Evolutionary conservation across 2,888 invertebrate genomes (phyloP).

Genomic region (Acrobasis consociella): DNA sequence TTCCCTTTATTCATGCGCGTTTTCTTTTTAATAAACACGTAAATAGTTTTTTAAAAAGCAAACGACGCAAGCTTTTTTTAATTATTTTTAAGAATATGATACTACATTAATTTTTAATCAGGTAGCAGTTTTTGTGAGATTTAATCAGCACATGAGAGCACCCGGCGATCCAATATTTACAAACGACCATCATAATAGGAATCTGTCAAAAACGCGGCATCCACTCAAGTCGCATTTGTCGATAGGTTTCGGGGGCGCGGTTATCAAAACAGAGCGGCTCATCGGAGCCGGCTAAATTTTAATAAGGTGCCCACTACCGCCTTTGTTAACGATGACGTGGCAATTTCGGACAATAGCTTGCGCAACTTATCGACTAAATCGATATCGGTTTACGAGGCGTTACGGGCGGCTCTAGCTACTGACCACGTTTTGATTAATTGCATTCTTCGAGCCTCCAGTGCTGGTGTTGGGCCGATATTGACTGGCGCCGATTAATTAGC

Average conservation of each 20-base stretch:
- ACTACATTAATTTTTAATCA: constrained; percentile 26
- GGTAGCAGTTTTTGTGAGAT: constrained; percentile 28
- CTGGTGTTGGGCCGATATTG: constrained; percentile 57
- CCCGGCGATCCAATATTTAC: constrained; percentile 58
- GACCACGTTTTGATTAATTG: constrained; percentile 81
- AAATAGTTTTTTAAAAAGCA: no score
- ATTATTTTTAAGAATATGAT: no score
- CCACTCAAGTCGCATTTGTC: constrained; percentile 53
- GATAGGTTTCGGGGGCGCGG: constrained; percentile 59
- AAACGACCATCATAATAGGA: constrained; percentile 54
- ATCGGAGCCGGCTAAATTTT: constrained; percentile 78
- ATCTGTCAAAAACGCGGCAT: constrained; percentile 64
- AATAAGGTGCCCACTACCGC: constrained; percentile 82
- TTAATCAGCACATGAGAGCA: constrained; percentile 33
- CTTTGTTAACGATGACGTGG: constrained; percentile 73
- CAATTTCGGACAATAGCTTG: constrained; percentile 78
- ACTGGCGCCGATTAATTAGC: constrained; percentile 79
- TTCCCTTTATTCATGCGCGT: no score
- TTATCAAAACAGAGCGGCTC: constrained; percentile 79
- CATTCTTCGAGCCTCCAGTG: constrained; percentile 64
- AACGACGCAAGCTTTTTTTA: no score
- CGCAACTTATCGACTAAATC: constrained; percentile 81
- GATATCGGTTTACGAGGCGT: constrained; percentile 82
- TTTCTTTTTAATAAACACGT: no score
- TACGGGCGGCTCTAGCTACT: constrained; percentile 77